Evolutionary conservation across 2,888 invertebrate genomes (phyloP), one percentile per base, ranked within the genome.

Genomic region (Cepaea hortensis): DNA sequence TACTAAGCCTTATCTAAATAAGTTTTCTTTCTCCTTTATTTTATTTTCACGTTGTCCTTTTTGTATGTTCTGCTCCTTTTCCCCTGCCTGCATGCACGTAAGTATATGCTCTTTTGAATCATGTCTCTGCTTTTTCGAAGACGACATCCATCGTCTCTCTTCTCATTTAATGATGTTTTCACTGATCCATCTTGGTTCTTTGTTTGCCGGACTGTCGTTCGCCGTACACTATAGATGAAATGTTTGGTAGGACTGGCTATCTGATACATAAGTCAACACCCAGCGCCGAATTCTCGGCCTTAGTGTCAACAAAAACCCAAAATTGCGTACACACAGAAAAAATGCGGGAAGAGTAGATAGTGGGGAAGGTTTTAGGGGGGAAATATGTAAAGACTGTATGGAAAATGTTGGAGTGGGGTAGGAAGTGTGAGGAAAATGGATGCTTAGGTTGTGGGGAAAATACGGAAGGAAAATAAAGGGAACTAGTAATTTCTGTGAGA

Each of bases 261-360:
- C 73, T 84, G 84, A 84, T 84, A 84, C 84, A 76, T 84, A 84
- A 84, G 84, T 84, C 84, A 84, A 84, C 84, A 84, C 75, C 55
- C 83, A 73, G 18, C 83, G 61, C 73, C 65, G 61, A 68, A 35
- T 83, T 65, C 70, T 82, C 73, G 55, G 72, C 73, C 61, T 72
- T 73, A 61, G 73, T 73, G 83, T 83, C 48, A 83, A 83, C 61
- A 73, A 83, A 72, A 61, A 65, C 73, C 83, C 73, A 73, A 73
- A 83, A 83, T 83, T 83, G 83, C 73, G 83, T 73, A 61, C 61
- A 62, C 23, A 35, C 23, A 62, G 55, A 79, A 79, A 62, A 77
- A 65, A 62, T 15, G 23, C 55, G 23, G 79, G 48, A 50, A 79
- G 83, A 81, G 68, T 81, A 70, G 70, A 50, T 65, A 18, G 70